These are phyloP conservation scores for Liodrosophila aerea DNA, from an alignment of 2,888 invertebrate genomes.

Conservation along the genomic window DNA sequence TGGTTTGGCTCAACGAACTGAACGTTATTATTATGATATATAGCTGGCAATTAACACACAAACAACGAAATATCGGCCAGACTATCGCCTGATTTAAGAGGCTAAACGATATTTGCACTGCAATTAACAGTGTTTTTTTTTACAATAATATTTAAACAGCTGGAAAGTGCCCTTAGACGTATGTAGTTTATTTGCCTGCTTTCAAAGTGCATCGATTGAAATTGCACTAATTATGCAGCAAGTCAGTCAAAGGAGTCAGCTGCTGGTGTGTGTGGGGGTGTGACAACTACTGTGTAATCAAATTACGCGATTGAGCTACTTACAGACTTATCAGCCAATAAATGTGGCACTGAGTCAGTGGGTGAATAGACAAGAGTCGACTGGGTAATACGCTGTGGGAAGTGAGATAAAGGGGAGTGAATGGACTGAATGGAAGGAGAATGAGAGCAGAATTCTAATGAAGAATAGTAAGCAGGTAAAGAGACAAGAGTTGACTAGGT, in stretches of 20 bases:
- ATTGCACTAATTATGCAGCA: slow-evolving; percentile 32
- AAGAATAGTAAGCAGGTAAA: too few species aligned
- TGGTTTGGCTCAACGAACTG: slow-evolving; percentile 21
- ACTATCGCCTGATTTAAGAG: background rate
- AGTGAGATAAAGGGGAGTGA: too few species aligned
- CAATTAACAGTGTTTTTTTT: slow-evolving; percentile 42
- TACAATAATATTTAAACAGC: slow-evolving; percentile 54
- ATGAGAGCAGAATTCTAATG: too few species aligned
- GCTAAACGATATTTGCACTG: slow-evolving; percentile 11
- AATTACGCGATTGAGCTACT: slow-evolving; percentile 37
- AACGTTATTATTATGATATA: slow-evolving; percentile 14
- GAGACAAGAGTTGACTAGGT: too few species aligned
- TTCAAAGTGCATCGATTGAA: slow-evolving; percentile 20
- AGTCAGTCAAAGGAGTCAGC: slow-evolving; percentile 12
- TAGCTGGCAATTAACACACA: slow-evolving; percentile 45
- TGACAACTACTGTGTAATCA: slow-evolving; percentile 31
- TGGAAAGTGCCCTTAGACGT: slow-evolving; percentile 5
- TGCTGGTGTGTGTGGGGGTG: slow-evolving; percentile 1
- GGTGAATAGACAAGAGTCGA: background rate
- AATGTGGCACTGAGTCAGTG: slow-evolving; percentile 14
- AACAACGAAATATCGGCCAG: slow-evolving; percentile 22
- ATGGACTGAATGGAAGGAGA: too few species aligned
- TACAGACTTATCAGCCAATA: slow-evolving; percentile 13
- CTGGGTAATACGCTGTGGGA: slow-evolving; percentile 6
- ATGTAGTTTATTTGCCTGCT: slow-evolving; percentile 14